These are phyloP conservation scores for Malthinus seriepunctatus DNA, from an alignment of 2,888 invertebrate species.

Conservation along the genomic window DNA sequence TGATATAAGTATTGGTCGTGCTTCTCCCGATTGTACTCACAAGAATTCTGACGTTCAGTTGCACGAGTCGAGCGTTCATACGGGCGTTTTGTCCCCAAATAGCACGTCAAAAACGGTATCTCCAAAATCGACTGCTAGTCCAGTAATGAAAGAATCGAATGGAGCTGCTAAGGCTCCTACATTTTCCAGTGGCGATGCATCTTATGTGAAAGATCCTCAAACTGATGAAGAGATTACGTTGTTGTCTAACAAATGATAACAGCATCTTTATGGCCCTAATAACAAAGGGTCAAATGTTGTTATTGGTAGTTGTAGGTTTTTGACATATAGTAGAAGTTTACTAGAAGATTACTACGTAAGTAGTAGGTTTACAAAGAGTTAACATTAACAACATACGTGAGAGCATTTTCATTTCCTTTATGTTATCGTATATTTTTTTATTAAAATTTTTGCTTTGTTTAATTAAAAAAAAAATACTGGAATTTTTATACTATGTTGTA, in stretches of 20 bases:
- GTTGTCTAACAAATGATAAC: slow-evolving; percentile 51
- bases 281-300: slow-evolving; percentile 19
- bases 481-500: too few species aligned
- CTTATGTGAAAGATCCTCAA: slow-evolving; percentile 12
- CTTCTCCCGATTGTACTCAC: slow-evolving; percentile 39
- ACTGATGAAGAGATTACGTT: slow-evolving; percentile 49
- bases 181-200: slow-evolving; percentile 12
- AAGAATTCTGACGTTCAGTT: slow-evolving; percentile 6
- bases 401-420: too few species aligned
- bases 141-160: slow-evolving; percentile 45
- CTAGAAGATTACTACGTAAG: not conserved
- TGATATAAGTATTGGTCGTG: slow-evolving; percentile 60
- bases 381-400: too few species aligned
- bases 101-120: slow-evolving; percentile 45
- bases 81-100: slow-evolving; percentile 24
- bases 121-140: slow-evolving; percentile 44
- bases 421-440: too few species aligned
- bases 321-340: slow-evolving; percentile 19
- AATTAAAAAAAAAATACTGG: too few species aligned
- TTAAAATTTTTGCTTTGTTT: too few species aligned
- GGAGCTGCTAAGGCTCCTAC: slow-evolving; percentile 43
- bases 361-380: too few species aligned
- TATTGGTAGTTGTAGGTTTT: slow-evolving; percentile 15
- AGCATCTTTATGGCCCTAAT: slow-evolving; percentile 16
- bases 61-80: slow-evolving; percentile 12